Evolutionary conservation across 2,113 vertebrate genomes (phyloP).

Genomic region (Rhizomys pruinosus): DNA sequence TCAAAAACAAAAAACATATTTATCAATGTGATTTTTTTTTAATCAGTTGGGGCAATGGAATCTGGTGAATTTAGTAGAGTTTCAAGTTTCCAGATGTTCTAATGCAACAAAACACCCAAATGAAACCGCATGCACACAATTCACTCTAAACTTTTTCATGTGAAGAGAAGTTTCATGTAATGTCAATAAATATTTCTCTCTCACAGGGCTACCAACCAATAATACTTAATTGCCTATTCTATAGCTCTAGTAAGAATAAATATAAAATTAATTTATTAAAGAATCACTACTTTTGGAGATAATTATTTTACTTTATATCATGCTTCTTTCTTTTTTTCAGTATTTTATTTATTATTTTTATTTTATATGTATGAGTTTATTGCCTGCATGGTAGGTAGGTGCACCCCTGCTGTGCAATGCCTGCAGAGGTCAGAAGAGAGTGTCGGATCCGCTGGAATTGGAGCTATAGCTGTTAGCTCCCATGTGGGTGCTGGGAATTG

Average conservation of each 20-base stretch:
- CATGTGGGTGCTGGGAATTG: too few relatives aligned
- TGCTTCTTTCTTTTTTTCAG: too few relatives aligned
- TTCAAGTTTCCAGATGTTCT: conserved; percentile 41
- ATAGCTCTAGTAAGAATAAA: neutral
- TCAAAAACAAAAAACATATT: neutral
- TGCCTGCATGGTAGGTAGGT: too few relatives aligned
- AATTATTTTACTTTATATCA: neutral
- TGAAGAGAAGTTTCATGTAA: neutral
- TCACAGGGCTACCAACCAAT: neutral
- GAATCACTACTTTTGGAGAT: neutral
- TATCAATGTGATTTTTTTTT: too few relatives aligned
- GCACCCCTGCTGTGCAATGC: too few relatives aligned
- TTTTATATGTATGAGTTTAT: too few relatives aligned
- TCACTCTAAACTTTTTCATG: neutral
- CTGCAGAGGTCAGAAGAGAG: too few relatives aligned
- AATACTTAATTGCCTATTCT: neutral
- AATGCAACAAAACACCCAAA: conserved; percentile 41
- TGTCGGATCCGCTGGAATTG: too few relatives aligned
- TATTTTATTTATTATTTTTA: too few relatives aligned
- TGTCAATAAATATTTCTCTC: neutral
- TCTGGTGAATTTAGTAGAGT: conserved; percentile 19
- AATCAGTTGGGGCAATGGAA: neutral
- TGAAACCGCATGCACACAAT: conserved; percentile 38
- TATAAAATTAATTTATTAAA: too few relatives aligned
- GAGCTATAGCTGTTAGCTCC: too few relatives aligned